A percentile compares a stretch with the other conserved stretches of the same genome.
Conservation (phyloP, 2,797 vertebrate genomes). For the Brachyalestes nurse region DNA sequence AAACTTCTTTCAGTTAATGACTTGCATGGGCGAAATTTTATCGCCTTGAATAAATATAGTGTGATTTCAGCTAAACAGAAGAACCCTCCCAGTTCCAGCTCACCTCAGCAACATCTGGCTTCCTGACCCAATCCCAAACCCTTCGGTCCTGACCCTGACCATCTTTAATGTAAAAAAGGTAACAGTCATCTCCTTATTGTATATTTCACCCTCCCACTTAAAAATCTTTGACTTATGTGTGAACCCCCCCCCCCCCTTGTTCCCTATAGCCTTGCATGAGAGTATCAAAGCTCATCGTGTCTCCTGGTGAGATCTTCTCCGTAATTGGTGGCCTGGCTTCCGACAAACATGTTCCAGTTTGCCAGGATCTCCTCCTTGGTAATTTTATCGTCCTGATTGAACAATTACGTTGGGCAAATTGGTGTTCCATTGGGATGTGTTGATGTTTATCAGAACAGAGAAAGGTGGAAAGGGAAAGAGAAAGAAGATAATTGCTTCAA, state of each 20-base stretch:
- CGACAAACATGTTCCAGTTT: conserved; percentile 96
- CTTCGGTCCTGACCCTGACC: conserved; percentile 1
- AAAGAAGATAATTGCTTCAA: conserved; percentile 57
- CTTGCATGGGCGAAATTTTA: conserved; percentile 22
- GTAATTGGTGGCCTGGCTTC: conserved; percentile 93
- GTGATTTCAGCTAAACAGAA: conserved; percentile 10
- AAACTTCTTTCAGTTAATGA: conserved; percentile 11
- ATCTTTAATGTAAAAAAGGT: not conserved
- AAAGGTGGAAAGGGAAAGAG: conserved; percentile 30
- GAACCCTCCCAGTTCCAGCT: not conserved
- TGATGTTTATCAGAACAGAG: conserved; percentile 57
- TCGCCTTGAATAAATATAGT: conserved; percentile 53
- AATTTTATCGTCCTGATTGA: conserved; percentile 84
- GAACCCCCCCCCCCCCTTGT: conserved; percentile 14
- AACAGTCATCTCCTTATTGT: conserved; percentile 27
- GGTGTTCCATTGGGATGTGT: conserved; percentile 52
- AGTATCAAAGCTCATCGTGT: conserved; percentile 87
- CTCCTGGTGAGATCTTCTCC: conserved; percentile 89
- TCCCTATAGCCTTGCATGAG: conserved; percentile 18
- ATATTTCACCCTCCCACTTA: not conserved
- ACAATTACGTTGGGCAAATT: conserved; percentile 48
- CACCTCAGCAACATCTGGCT: not conserved
- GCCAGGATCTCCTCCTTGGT: conserved; percentile 88
- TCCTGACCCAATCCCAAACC: not conserved
- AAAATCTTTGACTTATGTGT: not conserved